Evolutionary conservation across 2,113 vertebrate species (phyloP).

Genomic region (Periophthalmodon schlosseri): DNA sequence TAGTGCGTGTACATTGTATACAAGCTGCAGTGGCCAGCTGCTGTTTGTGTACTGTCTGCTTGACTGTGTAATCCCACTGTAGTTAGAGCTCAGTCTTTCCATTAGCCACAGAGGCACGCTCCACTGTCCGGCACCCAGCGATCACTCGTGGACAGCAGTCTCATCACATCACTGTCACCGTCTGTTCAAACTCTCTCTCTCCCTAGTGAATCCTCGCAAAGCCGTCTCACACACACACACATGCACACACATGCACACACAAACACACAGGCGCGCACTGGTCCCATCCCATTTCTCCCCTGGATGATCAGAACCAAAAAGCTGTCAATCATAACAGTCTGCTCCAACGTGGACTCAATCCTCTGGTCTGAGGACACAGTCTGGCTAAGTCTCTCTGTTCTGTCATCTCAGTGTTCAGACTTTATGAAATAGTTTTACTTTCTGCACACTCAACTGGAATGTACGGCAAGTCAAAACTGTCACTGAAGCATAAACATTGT

Average conservation of each 20-base stretch:
- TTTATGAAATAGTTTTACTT: not conserved
- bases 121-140: slow-evolving; percentile 22
- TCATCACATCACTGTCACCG: slow-evolving; percentile 57
- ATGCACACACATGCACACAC: slow-evolving; percentile 26
- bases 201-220: slow-evolving; percentile 53
- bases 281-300: slow-evolving; percentile 60
- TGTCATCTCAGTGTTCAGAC: slow-evolving; percentile 16
- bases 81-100: slow-evolving; percentile 5
- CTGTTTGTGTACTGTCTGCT: not conserved
- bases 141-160: slow-evolving; percentile 50
- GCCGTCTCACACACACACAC: slow-evolving; percentile 60
- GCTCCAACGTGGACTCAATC: slow-evolving; percentile 55
- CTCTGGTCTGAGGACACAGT: slow-evolving; percentile 49
- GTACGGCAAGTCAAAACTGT: no score
- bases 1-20: not conserved
- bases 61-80: not conserved
- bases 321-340: slow-evolving; percentile 58
- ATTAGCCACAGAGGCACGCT: slow-evolving; percentile 30
- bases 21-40: not conserved
- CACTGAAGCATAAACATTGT: no score
- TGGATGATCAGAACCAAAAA: slow-evolving; percentile 68
- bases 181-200: slow-evolving; percentile 34
- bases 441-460: not conserved
- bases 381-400: slow-evolving; percentile 20
- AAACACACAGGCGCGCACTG: slow-evolving; percentile 22